Evolutionary conservation across 2,797 vertebrate species (phyloP), one percentile per base, ranked within the genome.

Genomic region (Chelidonichthys spinosus): DNA sequence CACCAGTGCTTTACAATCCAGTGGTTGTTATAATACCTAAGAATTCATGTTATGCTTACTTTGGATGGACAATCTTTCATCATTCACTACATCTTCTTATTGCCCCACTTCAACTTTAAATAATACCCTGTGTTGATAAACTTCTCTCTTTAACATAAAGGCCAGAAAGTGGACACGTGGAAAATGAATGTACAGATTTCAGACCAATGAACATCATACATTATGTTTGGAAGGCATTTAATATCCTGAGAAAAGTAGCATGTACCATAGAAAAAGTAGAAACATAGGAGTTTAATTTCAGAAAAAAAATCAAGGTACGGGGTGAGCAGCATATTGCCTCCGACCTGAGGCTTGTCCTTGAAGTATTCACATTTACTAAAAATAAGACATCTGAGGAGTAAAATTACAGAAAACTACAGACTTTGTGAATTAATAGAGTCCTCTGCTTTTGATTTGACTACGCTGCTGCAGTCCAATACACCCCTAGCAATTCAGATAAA

Each of bases 241-340:
- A 4, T 33, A 72, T 77, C 76, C 80, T 86, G 84, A 82, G 58
- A 72, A 73, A 73, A 78, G 10, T 65, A 47, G 25, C 3, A 56
- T 35, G 8, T 36, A 63, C 14, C 17, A 33, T 32, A 76, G 13
- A 54, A 63, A 71, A 63, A 32, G 7, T 0, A 52, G 2, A 65
- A 74, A 76, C 47, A 42, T 39, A n/a, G 10, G 14, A 15, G 54
- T 63, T 61, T 69, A 2, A 15, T 46, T 58, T 63, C 2, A 72
- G 32, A 15, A 65, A 68, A 69, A 69, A 39, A 25, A 25, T 25
- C 4, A 0, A 47, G 8, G 39, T 72, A 37, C 6, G 11, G 1
- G 7, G 11, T 74, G 9, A 71, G 17, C 37, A 44, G 47, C 36
- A 78, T 37, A 61, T 47, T 5, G 3, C 33, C n/a, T 59, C 32